Evolutionary conservation across 2,113 vertebrate species (phyloP).

Genomic region (Crocuta crocuta): DNA sequence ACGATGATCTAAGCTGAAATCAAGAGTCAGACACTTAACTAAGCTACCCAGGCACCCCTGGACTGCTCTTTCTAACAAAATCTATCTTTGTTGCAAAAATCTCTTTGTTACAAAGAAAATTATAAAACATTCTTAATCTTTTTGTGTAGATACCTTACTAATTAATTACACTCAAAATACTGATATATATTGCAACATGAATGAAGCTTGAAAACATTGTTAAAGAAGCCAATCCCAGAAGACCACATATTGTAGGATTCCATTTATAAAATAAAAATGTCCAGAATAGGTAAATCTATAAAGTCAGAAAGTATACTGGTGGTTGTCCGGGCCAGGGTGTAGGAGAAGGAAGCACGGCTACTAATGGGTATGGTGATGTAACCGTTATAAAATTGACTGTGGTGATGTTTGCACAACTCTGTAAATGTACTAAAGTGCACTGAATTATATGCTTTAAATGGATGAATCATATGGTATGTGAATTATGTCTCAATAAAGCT

Average conservation of each 20-base stretch:
- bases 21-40: too few relatives aligned
- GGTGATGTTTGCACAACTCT: not conserved
- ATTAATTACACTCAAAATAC: not conserved
- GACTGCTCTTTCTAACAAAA: not conserved
- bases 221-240: not conserved
- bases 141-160: not conserved
- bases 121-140: not conserved
- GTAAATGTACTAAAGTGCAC: too few relatives aligned
- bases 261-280: not conserved
- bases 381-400: not conserved
- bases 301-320: not conserved
- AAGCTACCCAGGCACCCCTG: too few relatives aligned
- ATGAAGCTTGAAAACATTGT: not conserved
- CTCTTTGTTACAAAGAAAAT: not conserved
- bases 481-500: not conserved
- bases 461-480: not conserved
- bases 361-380: not conserved
- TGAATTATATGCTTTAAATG: not conserved
- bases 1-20: too few relatives aligned
- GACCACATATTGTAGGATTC: too few relatives aligned
- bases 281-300: not conserved
- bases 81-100: not conserved
- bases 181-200: not conserved
- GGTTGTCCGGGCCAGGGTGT: not conserved
- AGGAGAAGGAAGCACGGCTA: not conserved